Evolutionary conservation across 1,140 invertebrate species (phyloP).

Genomic region (Drosophila ironensis): DNA sequence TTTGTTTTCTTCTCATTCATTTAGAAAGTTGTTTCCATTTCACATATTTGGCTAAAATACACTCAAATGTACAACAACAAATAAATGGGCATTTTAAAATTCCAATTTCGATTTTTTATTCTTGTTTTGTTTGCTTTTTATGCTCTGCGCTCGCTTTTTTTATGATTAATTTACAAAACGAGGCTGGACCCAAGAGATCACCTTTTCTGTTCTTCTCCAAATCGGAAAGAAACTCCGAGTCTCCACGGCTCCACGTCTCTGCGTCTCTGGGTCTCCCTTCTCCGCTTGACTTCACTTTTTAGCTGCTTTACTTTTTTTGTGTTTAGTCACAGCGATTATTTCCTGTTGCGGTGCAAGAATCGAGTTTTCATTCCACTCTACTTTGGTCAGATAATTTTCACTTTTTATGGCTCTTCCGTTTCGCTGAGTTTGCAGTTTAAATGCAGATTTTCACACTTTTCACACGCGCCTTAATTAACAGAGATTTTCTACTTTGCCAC

Average conservation of each 20-base stretch:
- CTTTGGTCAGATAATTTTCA: constrained; percentile 62
- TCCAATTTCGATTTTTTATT: constrained; percentile 76
- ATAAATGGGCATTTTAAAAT: constrained; percentile 57
- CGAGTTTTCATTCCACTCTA: constrained; percentile 42
- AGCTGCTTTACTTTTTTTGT: not conserved
- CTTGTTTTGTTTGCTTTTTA: constrained; percentile 25
- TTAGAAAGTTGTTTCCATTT: constrained; percentile 79
- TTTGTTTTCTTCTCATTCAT: constrained; percentile 54
- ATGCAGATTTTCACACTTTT: constrained; percentile 73
- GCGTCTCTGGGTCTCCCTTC: constrained; percentile 3
- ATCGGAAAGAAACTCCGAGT: not conserved
- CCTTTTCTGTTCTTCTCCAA: constrained; percentile 34
- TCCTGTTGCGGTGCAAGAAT: constrained; percentile 43
- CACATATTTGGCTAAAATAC: constrained; percentile 75
- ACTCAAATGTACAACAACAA: constrained; percentile 16
- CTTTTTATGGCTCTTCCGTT: constrained; percentile 51
- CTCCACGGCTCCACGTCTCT: too few species aligned
- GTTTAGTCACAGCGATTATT: constrained; percentile 21
- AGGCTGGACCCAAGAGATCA: constrained; percentile 60
- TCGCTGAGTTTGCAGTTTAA: constrained; percentile 26
- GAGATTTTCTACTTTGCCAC: constrained; percentile 56
- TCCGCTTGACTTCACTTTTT: not conserved
- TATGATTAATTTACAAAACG: constrained; percentile 68
- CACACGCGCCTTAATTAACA: constrained; percentile 58
- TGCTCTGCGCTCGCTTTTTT: constrained; percentile 26